These are phyloP conservation scores for Agrochola circellaris DNA, from an alignment of 2,888 invertebrate species.

Conservation along the genomic window DNA sequence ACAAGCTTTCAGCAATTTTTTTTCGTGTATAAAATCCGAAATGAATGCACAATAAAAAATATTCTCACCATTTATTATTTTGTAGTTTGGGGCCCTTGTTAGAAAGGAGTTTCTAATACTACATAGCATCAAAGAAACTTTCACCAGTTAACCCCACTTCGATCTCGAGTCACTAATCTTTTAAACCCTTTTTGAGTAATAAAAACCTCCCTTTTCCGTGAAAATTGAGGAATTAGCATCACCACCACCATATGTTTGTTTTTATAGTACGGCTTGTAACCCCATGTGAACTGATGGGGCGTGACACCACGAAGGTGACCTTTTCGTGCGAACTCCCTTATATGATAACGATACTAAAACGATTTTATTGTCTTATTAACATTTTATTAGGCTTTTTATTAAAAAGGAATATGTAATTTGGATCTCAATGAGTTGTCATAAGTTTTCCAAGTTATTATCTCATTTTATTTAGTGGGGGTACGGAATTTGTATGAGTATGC, in stretches of 20 bases:
- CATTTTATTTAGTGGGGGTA: slow-evolving; percentile 4
- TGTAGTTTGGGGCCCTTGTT: background rate
- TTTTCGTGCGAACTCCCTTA: slow-evolving; percentile 45
- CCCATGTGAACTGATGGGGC: slow-evolving; percentile 51
- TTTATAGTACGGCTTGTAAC: slow-evolving; percentile 48
- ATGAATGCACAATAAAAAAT: background rate
- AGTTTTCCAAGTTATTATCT: slow-evolving; percentile 25
- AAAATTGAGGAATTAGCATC: slow-evolving; percentile 38
- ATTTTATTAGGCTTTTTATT: slow-evolving; percentile 54
- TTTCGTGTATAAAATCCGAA: background rate
- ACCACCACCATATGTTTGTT: slow-evolving; percentile 45
- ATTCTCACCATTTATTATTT: no score
- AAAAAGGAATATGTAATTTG: slow-evolving; percentile 39
- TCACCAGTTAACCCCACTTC: background rate
- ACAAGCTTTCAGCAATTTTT: background rate
- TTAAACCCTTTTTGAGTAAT: slow-evolving; percentile 23
- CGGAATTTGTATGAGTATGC: background rate
- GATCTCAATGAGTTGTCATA: slow-evolving; percentile 24
- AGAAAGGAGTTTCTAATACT: background rate
- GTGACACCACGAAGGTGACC: slow-evolving; percentile 56
- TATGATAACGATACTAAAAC: background rate
- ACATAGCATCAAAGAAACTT: background rate
- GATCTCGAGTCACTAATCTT: slow-evolving; percentile 20
- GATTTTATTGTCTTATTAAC: slow-evolving; percentile 49
- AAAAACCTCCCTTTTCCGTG: slow-evolving; percentile 19